Conservation (phyloP, 2,888 invertebrate species). For the Ormyrus rosae region DNA sequence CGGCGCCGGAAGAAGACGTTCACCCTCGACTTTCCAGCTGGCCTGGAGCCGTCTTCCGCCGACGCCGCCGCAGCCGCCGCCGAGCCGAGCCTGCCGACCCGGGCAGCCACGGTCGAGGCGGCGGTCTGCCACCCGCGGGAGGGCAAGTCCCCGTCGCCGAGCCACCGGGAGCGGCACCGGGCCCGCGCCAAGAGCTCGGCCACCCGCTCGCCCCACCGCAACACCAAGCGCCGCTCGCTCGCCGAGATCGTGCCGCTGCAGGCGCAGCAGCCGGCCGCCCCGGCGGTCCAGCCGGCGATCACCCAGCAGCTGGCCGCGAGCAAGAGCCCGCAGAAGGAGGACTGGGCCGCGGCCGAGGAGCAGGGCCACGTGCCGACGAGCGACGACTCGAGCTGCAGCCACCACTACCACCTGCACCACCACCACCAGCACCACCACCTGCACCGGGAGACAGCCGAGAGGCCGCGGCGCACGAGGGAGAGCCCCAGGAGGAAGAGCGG, state of each 20-base stretch:
- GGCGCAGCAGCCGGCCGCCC: conserved; percentile 44
- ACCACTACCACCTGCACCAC: conserved; percentile 71
- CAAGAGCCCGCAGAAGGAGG: conserved; percentile 76
- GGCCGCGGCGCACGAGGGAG: conserved; percentile 72
- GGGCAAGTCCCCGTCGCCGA: conserved; percentile 23
- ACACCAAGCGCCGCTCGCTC: conserved; percentile 37
- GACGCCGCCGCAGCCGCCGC: not conserved
- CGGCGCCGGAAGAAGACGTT: conserved; percentile 85
- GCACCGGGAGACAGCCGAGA: conserved; percentile 63
- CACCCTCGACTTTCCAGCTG: conserved; percentile 81
- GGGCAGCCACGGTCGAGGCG: not conserved
- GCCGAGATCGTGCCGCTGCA: conserved; percentile 25
- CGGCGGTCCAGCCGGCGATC: conserved; percentile 49
- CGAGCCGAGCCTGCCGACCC: not conserved
- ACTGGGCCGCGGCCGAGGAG: conserved; percentile 78
- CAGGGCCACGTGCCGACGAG: conserved; percentile 80
- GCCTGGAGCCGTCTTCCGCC: conserved; percentile 72
- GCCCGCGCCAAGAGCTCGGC: conserved; percentile 49
- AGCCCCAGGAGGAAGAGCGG: conserved; percentile 82
- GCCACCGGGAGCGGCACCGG: conserved; percentile 57
- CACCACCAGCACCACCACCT: conserved; percentile 70
- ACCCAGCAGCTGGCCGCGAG: conserved; percentile 73
- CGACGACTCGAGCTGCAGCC: conserved; percentile 79
- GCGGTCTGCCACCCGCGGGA: conserved; percentile 4
- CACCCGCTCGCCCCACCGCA: conserved; percentile 49